Conservation (phyloP, 2,113 vertebrate genomes). For the Prochilodus magdalenae region DNA sequence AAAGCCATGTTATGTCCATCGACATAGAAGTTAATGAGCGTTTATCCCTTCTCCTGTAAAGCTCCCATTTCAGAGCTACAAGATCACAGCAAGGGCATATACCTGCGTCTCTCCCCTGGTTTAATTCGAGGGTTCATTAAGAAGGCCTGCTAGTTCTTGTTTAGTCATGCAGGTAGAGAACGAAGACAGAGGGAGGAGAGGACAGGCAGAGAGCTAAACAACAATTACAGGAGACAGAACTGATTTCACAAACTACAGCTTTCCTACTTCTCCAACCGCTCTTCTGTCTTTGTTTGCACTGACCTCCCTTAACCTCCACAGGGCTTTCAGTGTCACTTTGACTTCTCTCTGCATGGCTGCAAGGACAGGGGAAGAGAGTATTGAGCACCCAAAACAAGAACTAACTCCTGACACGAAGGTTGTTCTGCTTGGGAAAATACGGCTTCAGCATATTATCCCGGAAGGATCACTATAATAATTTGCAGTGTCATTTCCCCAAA, state of each 20-base stretch:
- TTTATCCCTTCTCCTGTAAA: too few relatives aligned
- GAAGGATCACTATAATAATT: constrained; percentile 52
- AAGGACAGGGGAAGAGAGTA: constrained; percentile 32
- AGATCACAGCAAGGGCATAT: neutral
- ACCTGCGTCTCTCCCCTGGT: neutral
- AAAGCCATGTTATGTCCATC: too few relatives aligned
- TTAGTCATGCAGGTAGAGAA: neutral
- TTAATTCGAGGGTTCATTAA: neutral
- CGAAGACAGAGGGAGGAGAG: neutral
- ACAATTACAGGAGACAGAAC: constrained; percentile 26
- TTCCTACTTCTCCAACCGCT: constrained; percentile 8
- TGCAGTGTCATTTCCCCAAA: constrained; percentile 71
- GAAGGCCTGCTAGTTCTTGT: constrained; percentile 1
- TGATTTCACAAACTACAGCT: constrained; percentile 3
- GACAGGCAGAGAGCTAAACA: neutral
- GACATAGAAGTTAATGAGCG: too few relatives aligned
- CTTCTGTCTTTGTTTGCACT: neutral
- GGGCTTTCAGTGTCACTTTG: neutral
- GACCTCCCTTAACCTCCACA: constrained; percentile 1
- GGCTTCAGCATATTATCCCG: constrained; percentile 38
- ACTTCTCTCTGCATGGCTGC: neutral
- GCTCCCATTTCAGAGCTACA: too few relatives aligned
- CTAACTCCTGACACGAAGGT: neutral
- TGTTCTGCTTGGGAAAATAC: constrained; percentile 13
- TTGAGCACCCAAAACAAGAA: constrained; percentile 22